Conservation (phyloP, 2,888 invertebrate genomes). For the Eledona agricola region DNA sequence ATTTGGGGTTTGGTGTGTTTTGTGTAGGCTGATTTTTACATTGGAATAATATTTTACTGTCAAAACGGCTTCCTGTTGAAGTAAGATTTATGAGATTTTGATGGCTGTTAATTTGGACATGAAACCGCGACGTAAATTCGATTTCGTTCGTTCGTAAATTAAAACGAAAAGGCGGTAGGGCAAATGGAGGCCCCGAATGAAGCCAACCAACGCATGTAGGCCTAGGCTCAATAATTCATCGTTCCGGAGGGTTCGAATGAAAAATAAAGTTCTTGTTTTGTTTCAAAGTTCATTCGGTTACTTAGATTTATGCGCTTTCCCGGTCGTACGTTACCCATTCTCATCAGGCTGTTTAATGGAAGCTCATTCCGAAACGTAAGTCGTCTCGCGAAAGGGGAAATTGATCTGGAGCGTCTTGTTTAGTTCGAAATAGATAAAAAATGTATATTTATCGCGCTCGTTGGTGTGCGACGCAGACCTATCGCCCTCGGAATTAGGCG, state of each 20-base stretch:
- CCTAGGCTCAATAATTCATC: slow-evolving; percentile 17
- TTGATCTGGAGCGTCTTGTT: slow-evolving; percentile 29
- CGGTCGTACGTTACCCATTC: slow-evolving; percentile 14
- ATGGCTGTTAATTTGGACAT: too few relatives aligned
- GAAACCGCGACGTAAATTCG: not conserved
- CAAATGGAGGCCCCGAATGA: slow-evolving; percentile 3
- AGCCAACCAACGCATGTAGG: slow-evolving; percentile 4
- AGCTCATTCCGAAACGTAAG: slow-evolving; percentile 18
- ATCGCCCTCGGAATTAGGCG: slow-evolving; percentile 55
- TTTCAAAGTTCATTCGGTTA: slow-evolving; percentile 17
- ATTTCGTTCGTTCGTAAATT: not conserved
- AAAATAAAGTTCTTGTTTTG: slow-evolving; percentile 23
- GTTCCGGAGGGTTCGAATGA: slow-evolving; percentile 9
- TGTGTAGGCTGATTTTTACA: too few relatives aligned
- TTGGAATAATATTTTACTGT: too few relatives aligned
- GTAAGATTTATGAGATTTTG: too few relatives aligned
- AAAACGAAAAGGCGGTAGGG: slow-evolving; percentile 1
- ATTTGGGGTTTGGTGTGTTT: too few relatives aligned
- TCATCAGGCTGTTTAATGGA: slow-evolving; percentile 26
- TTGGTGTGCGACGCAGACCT: slow-evolving; percentile 56
- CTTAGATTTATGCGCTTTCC: slow-evolving; percentile 12
- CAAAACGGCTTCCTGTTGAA: too few relatives aligned
- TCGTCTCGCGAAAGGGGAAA: slow-evolving; percentile 15
- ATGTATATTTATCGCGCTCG: slow-evolving; percentile 55
- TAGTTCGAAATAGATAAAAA: slow-evolving; percentile 27